Conservation (phyloP, 2,797 vertebrate species). For the Pelodytes ibericus region DNA sequence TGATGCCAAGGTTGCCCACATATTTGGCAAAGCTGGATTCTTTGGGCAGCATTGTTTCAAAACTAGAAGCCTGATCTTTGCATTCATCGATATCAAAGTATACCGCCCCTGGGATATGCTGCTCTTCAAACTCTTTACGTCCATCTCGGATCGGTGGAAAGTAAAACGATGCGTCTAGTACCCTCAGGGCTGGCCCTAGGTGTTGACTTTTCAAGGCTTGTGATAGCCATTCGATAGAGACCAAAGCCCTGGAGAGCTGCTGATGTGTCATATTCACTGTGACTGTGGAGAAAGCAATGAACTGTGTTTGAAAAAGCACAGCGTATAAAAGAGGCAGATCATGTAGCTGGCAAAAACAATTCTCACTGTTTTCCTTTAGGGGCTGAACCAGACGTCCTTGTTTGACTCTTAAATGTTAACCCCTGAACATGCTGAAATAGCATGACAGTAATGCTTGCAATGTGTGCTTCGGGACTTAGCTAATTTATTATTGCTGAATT, state of each 20-base stretch:
- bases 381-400: neutral
- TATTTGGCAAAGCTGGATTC: slow-evolving; percentile 78
- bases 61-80: slow-evolving; percentile 72
- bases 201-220: slow-evolving; percentile 74
- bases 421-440: neutral
- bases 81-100: slow-evolving; percentile 92
- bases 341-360: neutral
- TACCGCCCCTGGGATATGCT: slow-evolving; percentile 84
- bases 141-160: slow-evolving; percentile 77
- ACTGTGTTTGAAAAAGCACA: neutral
- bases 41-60: slow-evolving; percentile 87
- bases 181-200: slow-evolving; percentile 74
- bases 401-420: neutral
- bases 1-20: slow-evolving; percentile 82
- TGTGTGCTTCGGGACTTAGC: too few relatives aligned
- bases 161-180: slow-evolving; percentile 89
- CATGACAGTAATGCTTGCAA: too few relatives aligned
- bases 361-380: neutral
- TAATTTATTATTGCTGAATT: too few relatives aligned
- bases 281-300: neutral
- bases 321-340: neutral
- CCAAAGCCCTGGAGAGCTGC: slow-evolving; percentile 73
- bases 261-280: slow-evolving; percentile 77
- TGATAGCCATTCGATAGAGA: slow-evolving; percentile 83
- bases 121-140: slow-evolving; percentile 79